phyloP scores from a whole-genome alignment of 2,888 invertebrate species.

The Scaptomyza parva region DNA sequence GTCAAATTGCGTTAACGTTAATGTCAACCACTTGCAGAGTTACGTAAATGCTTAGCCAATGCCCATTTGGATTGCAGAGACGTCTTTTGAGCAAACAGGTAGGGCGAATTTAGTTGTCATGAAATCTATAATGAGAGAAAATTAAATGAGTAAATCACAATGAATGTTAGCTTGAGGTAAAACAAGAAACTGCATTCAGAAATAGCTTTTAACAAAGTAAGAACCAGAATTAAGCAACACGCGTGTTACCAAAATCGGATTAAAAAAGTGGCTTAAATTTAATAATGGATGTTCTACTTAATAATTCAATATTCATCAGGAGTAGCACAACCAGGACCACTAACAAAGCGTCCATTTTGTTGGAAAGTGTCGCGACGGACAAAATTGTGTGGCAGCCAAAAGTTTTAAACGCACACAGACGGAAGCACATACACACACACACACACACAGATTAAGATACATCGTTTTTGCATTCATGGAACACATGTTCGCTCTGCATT shows the following conservation, averaged over 20 bases:
- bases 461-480: conserved; percentile 70
- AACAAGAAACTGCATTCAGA: background rate
- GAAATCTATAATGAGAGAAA: background rate
- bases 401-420: conserved; percentile 42
- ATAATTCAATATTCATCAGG: conserved; percentile 53
- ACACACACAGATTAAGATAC: conserved; percentile 47
- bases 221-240: background rate
- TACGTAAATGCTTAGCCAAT: conserved; percentile 52
- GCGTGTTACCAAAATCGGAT: background rate
- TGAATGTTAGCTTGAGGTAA: background rate
- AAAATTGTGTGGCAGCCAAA: conserved; percentile 40
- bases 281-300: conserved; percentile 19
- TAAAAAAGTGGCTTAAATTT: conserved; percentile 19
- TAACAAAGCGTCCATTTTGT: conserved; percentile 29
- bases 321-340: conserved; percentile 16
- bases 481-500: conserved; percentile 64
- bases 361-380: conserved; percentile 24
- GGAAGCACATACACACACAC: conserved; percentile 19
- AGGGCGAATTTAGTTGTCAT: background rate
- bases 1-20: conserved; percentile 52
- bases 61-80: conserved; percentile 7
- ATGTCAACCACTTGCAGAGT: conserved; percentile 51
- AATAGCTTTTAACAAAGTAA: no score
- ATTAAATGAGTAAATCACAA: conserved; percentile 1
- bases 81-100: background rate